Conservation (phyloP, 1,140 invertebrate species). For the Caenorhabditis tropicalis region DNA sequence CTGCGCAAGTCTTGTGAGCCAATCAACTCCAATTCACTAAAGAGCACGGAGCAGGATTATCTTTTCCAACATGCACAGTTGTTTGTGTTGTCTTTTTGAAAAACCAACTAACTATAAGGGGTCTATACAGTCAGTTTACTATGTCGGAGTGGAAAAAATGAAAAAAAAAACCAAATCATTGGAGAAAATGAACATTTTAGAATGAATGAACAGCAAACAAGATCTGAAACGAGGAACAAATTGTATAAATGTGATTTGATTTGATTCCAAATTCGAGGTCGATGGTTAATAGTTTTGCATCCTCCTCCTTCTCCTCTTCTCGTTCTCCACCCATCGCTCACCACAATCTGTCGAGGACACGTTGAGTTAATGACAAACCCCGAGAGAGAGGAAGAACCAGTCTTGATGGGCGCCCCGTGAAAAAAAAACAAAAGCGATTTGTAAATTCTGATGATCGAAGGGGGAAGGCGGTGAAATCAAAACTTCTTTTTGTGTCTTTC, state of each 20-base stretch:
- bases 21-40: conserved; percentile 24
- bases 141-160: no score
- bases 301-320: no score
- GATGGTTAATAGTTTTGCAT: conserved; percentile 40
- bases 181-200: neutral
- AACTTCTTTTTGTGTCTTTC: conserved; percentile 7
- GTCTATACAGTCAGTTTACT: neutral
- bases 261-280: conserved; percentile 22
- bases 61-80: neutral
- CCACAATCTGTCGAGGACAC: conserved; percentile 28
- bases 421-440: conserved; percentile 34
- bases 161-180: neutral
- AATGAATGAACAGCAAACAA: neutral
- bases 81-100: neutral
- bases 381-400: conserved; percentile 30
- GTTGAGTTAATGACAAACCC: conserved; percentile 36
- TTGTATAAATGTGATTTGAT: conserved; percentile 1
- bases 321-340: neutral
- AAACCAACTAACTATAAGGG: neutral
- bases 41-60: conserved; percentile 29
- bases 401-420: neutral
- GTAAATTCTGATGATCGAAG: conserved; percentile 24
- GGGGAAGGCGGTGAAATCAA: neutral
- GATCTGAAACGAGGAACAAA: neutral
- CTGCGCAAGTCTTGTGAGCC: neutral